A percentile compares a stretch with the other conserved stretches of the same genome.
These are phyloP conservation scores for Bibio marci DNA, from an alignment of 2,888 invertebrate genomes.

Conservation along the genomic window DNA sequence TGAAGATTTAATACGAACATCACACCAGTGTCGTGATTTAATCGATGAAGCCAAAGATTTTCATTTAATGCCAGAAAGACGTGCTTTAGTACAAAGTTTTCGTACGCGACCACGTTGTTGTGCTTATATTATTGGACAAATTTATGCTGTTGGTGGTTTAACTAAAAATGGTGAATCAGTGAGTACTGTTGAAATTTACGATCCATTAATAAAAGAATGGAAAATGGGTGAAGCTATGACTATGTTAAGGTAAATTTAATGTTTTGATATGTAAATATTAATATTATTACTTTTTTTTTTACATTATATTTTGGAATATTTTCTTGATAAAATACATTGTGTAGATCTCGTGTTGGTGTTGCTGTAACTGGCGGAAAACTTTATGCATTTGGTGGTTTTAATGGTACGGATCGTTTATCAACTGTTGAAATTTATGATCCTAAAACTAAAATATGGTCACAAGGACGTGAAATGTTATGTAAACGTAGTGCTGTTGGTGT, in stretches of 20 bases:
- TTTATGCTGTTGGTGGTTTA: slow-evolving; percentile 74
- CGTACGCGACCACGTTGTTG: slow-evolving; percentile 55
- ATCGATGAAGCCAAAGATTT: slow-evolving; percentile 79
- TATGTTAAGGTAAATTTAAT: slow-evolving; percentile 35
- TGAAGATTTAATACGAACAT: slow-evolving; percentile 57
- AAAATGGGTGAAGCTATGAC: slow-evolving; percentile 65
- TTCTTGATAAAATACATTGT: no score
- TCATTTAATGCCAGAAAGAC: slow-evolving; percentile 70
- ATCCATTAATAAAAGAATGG: slow-evolving; percentile 55
- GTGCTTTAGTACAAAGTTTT: slow-evolving; percentile 58
- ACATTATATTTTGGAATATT: slow-evolving; percentile 1
- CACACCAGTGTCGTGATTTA: slow-evolving; percentile 67
- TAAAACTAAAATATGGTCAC: slow-evolving; percentile 50
- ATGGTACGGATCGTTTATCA: slow-evolving; percentile 62
- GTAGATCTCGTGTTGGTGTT: slow-evolving; percentile 66
- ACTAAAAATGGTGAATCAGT: slow-evolving; percentile 70
- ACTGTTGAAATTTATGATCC: slow-evolving; percentile 78
- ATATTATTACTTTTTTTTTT: background rate
- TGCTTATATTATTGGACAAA: slow-evolving; percentile 56
- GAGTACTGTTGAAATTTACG: slow-evolving; percentile 70
- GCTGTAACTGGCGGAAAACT: slow-evolving; percentile 62
- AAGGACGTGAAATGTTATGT: slow-evolving; percentile 63
- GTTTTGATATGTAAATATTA: background rate
- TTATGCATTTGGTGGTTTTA: slow-evolving; percentile 72
- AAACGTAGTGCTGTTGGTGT: slow-evolving; percentile 70